Conservation (phyloP, 2,113 vertebrate species). For the Sula dactylatra region DNA sequence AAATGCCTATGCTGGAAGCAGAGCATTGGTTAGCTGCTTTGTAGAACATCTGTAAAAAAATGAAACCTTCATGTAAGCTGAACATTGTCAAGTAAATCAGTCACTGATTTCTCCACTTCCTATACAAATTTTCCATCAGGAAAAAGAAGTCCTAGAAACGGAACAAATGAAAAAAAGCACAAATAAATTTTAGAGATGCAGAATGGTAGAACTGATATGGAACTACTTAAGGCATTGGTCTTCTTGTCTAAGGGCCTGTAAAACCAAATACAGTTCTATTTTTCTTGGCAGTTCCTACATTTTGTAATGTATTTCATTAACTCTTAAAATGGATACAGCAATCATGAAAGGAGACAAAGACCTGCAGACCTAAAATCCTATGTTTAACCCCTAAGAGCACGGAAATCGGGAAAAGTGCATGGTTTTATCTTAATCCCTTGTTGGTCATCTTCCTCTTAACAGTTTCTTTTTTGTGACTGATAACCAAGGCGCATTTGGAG, state of each 20-base stretch:
- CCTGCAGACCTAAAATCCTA: background rate
- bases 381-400: background rate
- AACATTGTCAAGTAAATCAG: slow-evolving; percentile 17
- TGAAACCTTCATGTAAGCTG: slow-evolving; percentile 6
- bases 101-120: background rate
- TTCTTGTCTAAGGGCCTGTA: background rate
- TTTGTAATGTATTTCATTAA: background rate
- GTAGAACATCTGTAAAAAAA: slow-evolving; percentile 27
- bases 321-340: background rate
- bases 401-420: background rate
- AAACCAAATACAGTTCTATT: background rate
- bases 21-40: background rate
- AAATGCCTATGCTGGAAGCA: background rate
- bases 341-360: background rate
- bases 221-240: background rate
- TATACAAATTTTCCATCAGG: background rate
- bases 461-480: background rate
- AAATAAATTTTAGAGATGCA: slow-evolving; percentile 2
- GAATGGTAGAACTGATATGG: background rate
- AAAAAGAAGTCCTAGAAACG: slow-evolving; percentile 51
- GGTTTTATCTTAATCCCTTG: background rate
- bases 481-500: background rate
- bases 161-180: slow-evolving; percentile 8
- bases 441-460: background rate
- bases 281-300: background rate